Evolutionary conservation across 2,797 vertebrate species (phyloP), one percentile per base, ranked within the genome.

Genomic region (Clamator glandarius): DNA sequence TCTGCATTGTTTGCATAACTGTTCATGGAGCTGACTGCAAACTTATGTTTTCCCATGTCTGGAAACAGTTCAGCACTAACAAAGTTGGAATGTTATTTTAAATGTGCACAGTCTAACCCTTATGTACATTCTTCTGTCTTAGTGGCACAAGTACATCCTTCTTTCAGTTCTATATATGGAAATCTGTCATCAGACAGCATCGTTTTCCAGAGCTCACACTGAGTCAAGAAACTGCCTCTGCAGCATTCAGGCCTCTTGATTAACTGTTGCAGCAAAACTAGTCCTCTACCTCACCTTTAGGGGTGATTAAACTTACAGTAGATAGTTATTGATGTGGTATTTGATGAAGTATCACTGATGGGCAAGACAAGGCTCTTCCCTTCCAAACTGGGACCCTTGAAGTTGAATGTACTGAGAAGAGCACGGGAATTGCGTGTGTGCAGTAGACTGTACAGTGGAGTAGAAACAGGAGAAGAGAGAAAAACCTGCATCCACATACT

Each of bases 61-160:
- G 75, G 91, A 80, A 83, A 59, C 23, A 70, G 8, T 87, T 89
- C 4, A 8, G 75, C n/a, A 14, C 31, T 63, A 73, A 39, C 35
- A 62, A 76, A 89, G 44, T 67, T 79, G 78, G 70, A 89, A 96
- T 77, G 39, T 74, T 84, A 58, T 87, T 89, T 83, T 57, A 83
- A 77, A 87, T 20, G 72, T 87, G 82, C 42, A 15, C 42, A 44
- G 24, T 57, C 57, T 74, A 80, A 57, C 44, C 73, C 55, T 54
- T 66, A 52, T 82, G 31, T 52, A 6, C 55, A 25, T 76, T 92
- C 89, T 84, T 82, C 41, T 91, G 50, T 57, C 61, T 74, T n/a
- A 25, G 69, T 50, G 36, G 24, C 68, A 20, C 25, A 64, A 92
- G 15, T 74, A 39, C 58, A 21, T 92, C 29, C 52, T 84, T 63